Base-by-base conservation (phyloP, 2,888 invertebrate species). In the Hydropsyche betteni region DNA sequence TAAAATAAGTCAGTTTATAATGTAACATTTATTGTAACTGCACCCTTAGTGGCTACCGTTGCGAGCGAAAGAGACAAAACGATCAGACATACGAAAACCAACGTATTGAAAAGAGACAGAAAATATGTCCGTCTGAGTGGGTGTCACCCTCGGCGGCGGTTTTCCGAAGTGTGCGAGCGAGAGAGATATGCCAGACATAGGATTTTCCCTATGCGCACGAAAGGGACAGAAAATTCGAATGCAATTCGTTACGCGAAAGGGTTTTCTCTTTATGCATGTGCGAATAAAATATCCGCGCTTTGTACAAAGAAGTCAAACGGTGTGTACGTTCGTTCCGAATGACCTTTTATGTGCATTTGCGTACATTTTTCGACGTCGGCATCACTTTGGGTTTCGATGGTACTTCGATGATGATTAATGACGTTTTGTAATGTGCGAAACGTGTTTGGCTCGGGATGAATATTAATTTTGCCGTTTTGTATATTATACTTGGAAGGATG, bases 81-180 rank as follows among this genome's bases (percentile, higher is more conserved):
- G 4, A 10, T 14, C 50, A 69, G 69, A 69, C 69, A 69, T 69
- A 69, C 16, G 10, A 5, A 16, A n/a, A 4, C 5, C 10, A 14
- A 14, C 7, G n/a, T 10, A 51, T 50, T 24, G n/a, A 50, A 69
- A 44, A 50, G 69, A 51, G 51, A 69, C 68, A 10, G 24, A 12
- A 24, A 68, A 34, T 33, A 4, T 5, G 24, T 64, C 64, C 34
- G 64, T 64, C 64, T 64, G 64, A 64, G 64, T 64, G 64, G 64
- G 64, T 16, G 64, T 64, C 5, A 33, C 64, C 24, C 24, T 24
- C 24, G 24, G 2, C 24, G 24, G 24, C 53, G 53, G n/a, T 53
- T 53, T 64, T 33, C 64, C 64, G 33, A 64, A 5, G 68, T 12
- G 68, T 33, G 68, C 36, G 68, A 38, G 8, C 24, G 64, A 34